Evolutionary conservation across 1,140 invertebrate species (phyloP), one percentile per base, ranked within the genome.

Genomic region (Neuroterus valhalla): DNA sequence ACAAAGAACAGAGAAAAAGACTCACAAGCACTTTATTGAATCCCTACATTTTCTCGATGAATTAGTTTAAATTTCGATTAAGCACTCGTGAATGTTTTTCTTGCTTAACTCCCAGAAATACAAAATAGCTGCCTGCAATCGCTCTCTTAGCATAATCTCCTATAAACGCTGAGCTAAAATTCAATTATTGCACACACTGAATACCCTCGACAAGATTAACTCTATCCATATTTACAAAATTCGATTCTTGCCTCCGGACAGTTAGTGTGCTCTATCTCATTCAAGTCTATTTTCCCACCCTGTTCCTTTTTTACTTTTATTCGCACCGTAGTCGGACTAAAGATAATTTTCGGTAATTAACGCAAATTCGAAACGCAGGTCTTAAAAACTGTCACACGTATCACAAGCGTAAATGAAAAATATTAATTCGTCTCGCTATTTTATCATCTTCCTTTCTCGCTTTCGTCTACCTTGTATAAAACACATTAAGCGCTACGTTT

Each of bases 171-270:
- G 50, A 52, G 17, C 52, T 55, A 31, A 10, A 55, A 26, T 55
- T 55, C 26, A 55, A 55, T 55, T 5, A 79, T 68, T 78, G 71
- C 83, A 82, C 79, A 81, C 78, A 80, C 71, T 78, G 81, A 82
- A 82, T 82, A 55, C 74, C 72, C 75, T 78, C 71, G 78, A 82
- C 80, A 85, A 85, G 79, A 81, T 78, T 78, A 78, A 82, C 76
- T 70, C 82, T 85, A 83, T 72, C 71, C 21, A 12, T 85, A 85
- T 85, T 70, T 85, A 85, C 84, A 85, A 77, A 76, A 77, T 81
- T 80, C 77, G 66, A 81, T 55, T 71, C 45, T 67, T 81, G 77
- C 77, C 80, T 79, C 55, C 31, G 23, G 55, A 62, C 31, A 5
- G 31, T 38, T 62, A 23, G 26, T 31, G 31, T 38, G 31, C 10